Evolutionary conservation across 2,888 invertebrate species (phyloP).

Genomic region (Tiphia femorata): DNA sequence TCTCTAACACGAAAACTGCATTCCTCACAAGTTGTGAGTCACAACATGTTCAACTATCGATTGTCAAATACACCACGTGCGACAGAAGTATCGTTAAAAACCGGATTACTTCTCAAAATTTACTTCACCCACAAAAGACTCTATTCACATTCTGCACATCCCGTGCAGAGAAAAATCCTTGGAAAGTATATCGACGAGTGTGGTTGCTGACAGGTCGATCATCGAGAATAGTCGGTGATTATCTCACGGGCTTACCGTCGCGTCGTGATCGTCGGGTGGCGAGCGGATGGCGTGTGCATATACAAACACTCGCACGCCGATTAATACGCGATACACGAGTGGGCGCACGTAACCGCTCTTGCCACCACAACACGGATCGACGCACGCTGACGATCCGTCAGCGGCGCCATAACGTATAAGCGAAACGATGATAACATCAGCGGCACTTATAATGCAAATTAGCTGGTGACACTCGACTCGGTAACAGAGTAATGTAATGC

Average conservation of each 20-base stretch:
- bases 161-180: no score
- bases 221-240: slow-evolving; percentile 23
- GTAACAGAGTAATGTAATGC: slow-evolving; percentile 68
- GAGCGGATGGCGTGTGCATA: neutral
- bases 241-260: neutral
- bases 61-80: no score
- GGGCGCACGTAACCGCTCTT: neutral
- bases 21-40: no score
- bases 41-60: no score
- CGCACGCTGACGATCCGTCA: slow-evolving; percentile 56
- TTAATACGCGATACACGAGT: neutral
- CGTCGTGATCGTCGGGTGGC: neutral
- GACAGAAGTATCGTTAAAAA: no score
- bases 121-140: no score
- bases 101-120: no score
- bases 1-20: no score
- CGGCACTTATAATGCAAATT: slow-evolving; percentile 69
- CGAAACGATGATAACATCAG: slow-evolving; percentile 65
- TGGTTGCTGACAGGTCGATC: slow-evolving; percentile 29
- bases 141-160: no score
- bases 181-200: no score
- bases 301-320: neutral
- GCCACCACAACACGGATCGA: slow-evolving; percentile 17
- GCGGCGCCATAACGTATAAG: slow-evolving; percentile 62
- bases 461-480: slow-evolving; percentile 66